phyloP scores from a whole-genome alignment of 2,797 vertebrate genomes.

The Ptychadena robeensis region DNA sequence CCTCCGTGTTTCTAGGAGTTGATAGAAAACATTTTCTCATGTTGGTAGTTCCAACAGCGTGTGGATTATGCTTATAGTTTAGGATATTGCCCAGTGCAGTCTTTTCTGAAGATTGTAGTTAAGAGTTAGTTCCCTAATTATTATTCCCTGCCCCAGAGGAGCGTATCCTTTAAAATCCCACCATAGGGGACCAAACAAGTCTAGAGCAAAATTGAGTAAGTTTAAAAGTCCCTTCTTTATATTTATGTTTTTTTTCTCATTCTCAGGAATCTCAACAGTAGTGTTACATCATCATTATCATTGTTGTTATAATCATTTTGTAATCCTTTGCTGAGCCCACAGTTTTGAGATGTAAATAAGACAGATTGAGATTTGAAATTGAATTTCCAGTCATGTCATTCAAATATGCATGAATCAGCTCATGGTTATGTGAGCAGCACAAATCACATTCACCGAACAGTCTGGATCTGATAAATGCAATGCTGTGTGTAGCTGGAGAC shows the following conservation, averaged over 20 bases:
- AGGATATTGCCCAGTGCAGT: background rate
- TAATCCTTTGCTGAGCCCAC: background rate
- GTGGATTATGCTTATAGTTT: background rate
- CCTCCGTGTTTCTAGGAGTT: background rate
- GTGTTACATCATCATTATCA: background rate
- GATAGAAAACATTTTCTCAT: background rate
- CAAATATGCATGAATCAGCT: background rate
- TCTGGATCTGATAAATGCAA: background rate
- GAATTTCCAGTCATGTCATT: background rate
- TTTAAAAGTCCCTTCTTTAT: background rate
- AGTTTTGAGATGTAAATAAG: background rate
- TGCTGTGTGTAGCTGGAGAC: background rate
- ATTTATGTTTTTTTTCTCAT: background rate
- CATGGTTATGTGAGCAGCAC: background rate
- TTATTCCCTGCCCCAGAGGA: background rate
- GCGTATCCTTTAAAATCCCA: background rate
- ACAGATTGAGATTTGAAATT: background rate
- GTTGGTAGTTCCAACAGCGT: background rate
- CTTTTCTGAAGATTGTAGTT: background rate
- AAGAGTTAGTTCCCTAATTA: background rate
- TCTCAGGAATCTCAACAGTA: too few relatives aligned
- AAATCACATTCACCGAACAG: background rate
- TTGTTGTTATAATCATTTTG: background rate
- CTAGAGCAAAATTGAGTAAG: background rate
- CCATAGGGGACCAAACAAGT: background rate